phyloP scores from a whole-genome alignment of 2,888 invertebrate genomes.

The Conomelus anceps region DNA sequence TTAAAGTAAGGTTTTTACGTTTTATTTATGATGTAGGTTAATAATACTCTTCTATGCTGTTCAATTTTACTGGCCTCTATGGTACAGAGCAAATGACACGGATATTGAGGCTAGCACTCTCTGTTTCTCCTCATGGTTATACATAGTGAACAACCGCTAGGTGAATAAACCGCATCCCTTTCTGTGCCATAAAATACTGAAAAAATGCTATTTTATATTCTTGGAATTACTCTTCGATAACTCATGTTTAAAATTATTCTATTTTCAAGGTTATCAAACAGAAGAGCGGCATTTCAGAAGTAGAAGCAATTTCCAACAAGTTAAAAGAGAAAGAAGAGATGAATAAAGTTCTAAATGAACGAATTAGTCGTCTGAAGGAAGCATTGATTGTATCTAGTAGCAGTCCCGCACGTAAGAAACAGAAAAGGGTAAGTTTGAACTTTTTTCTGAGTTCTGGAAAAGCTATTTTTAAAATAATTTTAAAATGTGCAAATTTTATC shows the following conservation, averaged over 20 bases:
- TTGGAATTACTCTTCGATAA: background rate
- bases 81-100: too few relatives aligned
- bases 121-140: too few relatives aligned
- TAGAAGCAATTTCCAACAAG: conserved; percentile 33
- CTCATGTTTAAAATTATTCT: background rate
- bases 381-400: conserved; percentile 38
- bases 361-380: conserved; percentile 38
- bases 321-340: conserved; percentile 37
- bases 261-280: conserved; percentile 22
- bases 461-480: background rate
- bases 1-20: too few relatives aligned
- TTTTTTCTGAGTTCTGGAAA: background rate
- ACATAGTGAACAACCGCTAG: too few relatives aligned
- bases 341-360: conserved; percentile 30
- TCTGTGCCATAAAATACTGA: too few relatives aligned
- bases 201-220: background rate
- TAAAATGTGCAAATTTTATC: too few relatives aligned
- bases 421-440: conserved; percentile 29
- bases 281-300: conserved; percentile 30
- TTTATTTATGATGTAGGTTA: too few relatives aligned
- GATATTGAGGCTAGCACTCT: too few relatives aligned
- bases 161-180: too few relatives aligned
- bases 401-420: conserved; percentile 8
- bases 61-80: too few relatives aligned
- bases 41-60: too few relatives aligned